Evolutionary conservation across 2,113 vertebrate genomes (phyloP).

Genomic region (Onychorhynchus coronatus): DNA sequence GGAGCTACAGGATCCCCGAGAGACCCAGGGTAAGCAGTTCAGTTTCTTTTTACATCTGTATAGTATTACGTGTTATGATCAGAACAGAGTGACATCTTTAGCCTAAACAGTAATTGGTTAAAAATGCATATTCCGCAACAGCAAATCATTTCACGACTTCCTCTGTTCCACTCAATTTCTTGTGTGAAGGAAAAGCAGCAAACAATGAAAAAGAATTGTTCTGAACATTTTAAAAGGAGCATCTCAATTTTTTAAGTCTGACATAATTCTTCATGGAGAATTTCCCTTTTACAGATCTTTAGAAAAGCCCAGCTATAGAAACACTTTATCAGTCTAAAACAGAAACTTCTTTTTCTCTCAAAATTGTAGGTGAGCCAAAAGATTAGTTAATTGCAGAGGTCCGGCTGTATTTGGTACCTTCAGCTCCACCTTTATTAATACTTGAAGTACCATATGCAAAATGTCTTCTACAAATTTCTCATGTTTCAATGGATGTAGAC

Average conservation of each 20-base stretch:
- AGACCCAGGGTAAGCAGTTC: not conserved
- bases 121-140: not conserved
- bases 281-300: not conserved
- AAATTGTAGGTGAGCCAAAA: not conserved
- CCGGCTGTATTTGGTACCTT: not conserved
- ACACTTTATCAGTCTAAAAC: not conserved
- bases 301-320: not conserved
- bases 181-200: not conserved
- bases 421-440: not conserved
- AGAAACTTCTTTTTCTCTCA: not conserved
- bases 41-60: not conserved
- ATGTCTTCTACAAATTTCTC: not conserved
- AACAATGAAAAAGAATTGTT: not conserved
- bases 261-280: not conserved
- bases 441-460: not conserved
- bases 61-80: not conserved
- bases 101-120: not conserved
- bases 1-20: not conserved
- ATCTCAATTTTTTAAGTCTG: not conserved
- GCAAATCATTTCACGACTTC: not conserved
- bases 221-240: not conserved
- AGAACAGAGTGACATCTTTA: not conserved
- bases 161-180: not conserved
- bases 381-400: not conserved
- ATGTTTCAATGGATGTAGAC: fast-evolving